phyloP scores from a whole-genome alignment of 2,888 invertebrate species.

The Cylloceria caligata region DNA sequence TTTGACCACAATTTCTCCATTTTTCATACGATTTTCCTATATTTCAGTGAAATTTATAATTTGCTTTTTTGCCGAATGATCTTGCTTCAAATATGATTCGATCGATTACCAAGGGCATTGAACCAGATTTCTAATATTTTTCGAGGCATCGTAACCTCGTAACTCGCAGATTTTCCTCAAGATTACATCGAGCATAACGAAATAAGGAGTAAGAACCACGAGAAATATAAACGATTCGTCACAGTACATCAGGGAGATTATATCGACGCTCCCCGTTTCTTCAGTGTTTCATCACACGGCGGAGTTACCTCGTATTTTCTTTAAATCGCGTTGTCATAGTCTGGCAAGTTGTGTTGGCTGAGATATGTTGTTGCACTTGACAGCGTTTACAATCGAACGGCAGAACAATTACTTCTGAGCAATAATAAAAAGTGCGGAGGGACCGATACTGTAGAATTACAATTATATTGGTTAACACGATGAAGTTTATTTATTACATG shows the following conservation, averaged over 20 bases:
- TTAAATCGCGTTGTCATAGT: slow-evolving; percentile 56
- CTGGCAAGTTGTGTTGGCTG: slow-evolving; percentile 36
- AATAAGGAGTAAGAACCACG: background rate
- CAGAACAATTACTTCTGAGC: slow-evolving; percentile 3
- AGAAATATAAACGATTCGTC: background rate
- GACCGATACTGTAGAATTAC: background rate
- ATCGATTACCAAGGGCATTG: background rate
- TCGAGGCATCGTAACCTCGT: slow-evolving; percentile 20
- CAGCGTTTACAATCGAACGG: background rate
- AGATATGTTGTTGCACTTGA: slow-evolving; percentile 11
- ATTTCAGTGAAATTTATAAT: background rate
- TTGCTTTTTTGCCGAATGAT: background rate
- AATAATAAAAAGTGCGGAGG: background rate
- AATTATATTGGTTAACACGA: background rate
- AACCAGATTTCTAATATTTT: background rate
- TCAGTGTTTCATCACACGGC: background rate
- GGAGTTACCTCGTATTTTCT: slow-evolving; percentile 5
- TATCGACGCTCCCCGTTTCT: background rate
- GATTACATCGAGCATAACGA: background rate
- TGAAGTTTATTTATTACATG: slow-evolving; percentile 29
- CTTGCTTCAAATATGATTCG: no score
- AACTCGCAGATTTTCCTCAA: background rate
- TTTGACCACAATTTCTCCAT: background rate
- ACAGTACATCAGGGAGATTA: background rate
- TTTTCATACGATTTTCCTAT: background rate